phyloP scores from a whole-genome alignment of 2,888 invertebrate genomes.

The Aspidiotus destructor region DNA sequence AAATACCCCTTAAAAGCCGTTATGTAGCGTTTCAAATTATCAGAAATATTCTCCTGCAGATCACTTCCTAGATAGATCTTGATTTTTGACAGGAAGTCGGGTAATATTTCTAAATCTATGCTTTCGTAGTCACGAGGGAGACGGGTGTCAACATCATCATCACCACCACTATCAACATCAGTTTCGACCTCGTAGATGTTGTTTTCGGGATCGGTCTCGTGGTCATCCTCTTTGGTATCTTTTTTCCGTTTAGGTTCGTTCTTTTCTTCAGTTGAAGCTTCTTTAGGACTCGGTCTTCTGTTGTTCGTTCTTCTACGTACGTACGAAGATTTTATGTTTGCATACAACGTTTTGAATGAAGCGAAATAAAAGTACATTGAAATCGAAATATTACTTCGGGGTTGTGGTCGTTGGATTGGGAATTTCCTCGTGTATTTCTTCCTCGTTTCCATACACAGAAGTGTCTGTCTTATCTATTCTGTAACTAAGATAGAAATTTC shows the following conservation, averaged over 20 bases:
- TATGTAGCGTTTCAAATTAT: constrained; percentile 46
- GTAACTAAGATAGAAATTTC: constrained; percentile 42
- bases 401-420: neutral
- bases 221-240: no score
- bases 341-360: no score
- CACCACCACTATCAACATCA: constrained; percentile 34
- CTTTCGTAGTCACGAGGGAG: constrained; percentile 8
- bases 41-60: neutral
- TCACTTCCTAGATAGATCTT: constrained; percentile 23
- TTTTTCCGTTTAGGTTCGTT: no score
- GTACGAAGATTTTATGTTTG: no score
- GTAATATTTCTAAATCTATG: constrained; percentile 10
- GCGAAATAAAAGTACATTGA: no score
- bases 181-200: constrained; percentile 34
- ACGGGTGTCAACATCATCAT: constrained; percentile 16
- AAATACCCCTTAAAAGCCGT: constrained; percentile 51
- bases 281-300: no score
- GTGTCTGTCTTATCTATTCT: constrained; percentile 48
- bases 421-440: constrained; percentile 45
- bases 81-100: constrained; percentile 18
- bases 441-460: constrained; percentile 46
- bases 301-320: no score
- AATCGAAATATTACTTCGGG: no score
- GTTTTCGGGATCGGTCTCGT: neutral
- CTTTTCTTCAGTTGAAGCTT: no score